Percentiles rank a stretch among this genome's conserved stretches.
phyloP scores from a whole-genome alignment of 2,797 vertebrate genomes.

The Neosilurus hyrtlii region DNA sequence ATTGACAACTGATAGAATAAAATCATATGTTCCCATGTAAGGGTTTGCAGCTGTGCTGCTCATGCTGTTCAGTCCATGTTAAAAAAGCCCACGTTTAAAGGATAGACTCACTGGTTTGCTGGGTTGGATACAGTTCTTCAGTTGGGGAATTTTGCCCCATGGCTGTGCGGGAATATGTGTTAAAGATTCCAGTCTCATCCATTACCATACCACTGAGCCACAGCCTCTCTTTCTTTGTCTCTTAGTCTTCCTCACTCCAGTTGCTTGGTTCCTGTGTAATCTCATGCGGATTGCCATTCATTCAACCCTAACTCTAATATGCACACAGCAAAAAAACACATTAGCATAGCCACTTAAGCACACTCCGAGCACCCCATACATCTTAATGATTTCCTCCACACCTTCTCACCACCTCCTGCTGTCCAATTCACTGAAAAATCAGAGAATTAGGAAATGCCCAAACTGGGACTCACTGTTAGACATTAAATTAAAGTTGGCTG shows the following conservation, averaged over 20 bases:
- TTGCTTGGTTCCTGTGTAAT: slow-evolving; percentile 42
- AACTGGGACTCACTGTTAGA: not conserved
- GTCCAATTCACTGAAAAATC: slow-evolving; percentile 8
- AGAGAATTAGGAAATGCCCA: not conserved
- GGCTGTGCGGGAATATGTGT: slow-evolving; percentile 31
- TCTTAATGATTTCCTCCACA: slow-evolving; percentile 44
- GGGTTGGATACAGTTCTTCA: slow-evolving; percentile 37
- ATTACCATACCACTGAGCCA: slow-evolving; percentile 54
- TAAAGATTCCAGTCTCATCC: slow-evolving; percentile 44
- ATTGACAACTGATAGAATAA: slow-evolving; percentile 1
- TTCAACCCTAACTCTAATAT: slow-evolving; percentile 49
- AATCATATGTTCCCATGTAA: not conserved
- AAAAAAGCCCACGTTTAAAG: slow-evolving; percentile 8
- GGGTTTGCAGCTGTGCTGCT: not conserved
- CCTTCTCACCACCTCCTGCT: slow-evolving; percentile 19
- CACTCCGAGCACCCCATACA: slow-evolving; percentile 35
- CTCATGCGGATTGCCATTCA: slow-evolving; percentile 50
- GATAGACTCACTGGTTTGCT: slow-evolving; percentile 31
- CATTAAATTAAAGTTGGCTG: not conserved
- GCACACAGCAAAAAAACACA: slow-evolving; percentile 50
- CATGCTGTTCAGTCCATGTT: not conserved
- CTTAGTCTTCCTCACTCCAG: slow-evolving; percentile 19
- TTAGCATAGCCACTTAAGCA: slow-evolving; percentile 51
- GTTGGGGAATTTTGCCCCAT: slow-evolving; percentile 48
- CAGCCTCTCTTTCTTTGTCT: slow-evolving; percentile 34